Evolutionary conservation across 1,140 invertebrate species (phyloP).

Genomic region (Drosophila setifemur): DNA sequence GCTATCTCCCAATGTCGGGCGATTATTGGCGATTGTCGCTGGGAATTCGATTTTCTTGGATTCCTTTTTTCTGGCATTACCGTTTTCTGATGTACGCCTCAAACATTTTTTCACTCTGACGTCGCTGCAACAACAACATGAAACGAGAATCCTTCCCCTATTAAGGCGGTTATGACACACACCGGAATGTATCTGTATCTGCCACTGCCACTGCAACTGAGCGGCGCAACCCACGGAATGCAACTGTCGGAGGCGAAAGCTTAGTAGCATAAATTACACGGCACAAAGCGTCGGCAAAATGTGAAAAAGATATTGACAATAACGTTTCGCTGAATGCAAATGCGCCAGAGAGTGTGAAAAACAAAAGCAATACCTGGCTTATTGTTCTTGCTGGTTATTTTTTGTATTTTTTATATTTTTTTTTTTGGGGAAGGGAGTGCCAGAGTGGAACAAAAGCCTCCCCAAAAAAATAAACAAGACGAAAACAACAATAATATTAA

Average conservation of each 20-base stretch:
- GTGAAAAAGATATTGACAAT: slow-evolving; percentile 63
- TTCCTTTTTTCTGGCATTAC: slow-evolving; percentile 36
- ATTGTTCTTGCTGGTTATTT: slow-evolving; percentile 23
- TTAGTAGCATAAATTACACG: slow-evolving; percentile 69
- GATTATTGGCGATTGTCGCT: too few species aligned
- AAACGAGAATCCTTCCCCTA: slow-evolving; percentile 4
- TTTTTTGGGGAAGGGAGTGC: slow-evolving; percentile 21
- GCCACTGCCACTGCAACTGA: slow-evolving; percentile 43
- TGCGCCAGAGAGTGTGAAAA: slow-evolving; percentile 53
- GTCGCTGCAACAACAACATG: slow-evolving; percentile 64
- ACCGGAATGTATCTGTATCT: slow-evolving; percentile 27
- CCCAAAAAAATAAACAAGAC: slow-evolving; percentile 24
- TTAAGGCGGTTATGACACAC: slow-evolving; percentile 4
- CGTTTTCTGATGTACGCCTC: slow-evolving; percentile 77
- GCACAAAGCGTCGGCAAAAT: slow-evolving; percentile 39
- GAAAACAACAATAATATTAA: slow-evolving; percentile 27
- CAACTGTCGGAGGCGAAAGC: slow-evolving; percentile 25
- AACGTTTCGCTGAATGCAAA: slow-evolving; percentile 67
- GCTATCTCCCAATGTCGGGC: slow-evolving; percentile 5
- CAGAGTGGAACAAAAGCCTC: slow-evolving; percentile 31
- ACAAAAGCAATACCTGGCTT: slow-evolving; percentile 47
- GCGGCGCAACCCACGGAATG: slow-evolving; percentile 58
- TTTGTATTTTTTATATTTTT: background rate
- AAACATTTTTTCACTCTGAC: slow-evolving; percentile 69
- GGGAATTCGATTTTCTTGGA: slow-evolving; percentile 3